Base-by-base conservation (phyloP, 1,140 invertebrate species). In the Heliothis subflexa region DNA sequence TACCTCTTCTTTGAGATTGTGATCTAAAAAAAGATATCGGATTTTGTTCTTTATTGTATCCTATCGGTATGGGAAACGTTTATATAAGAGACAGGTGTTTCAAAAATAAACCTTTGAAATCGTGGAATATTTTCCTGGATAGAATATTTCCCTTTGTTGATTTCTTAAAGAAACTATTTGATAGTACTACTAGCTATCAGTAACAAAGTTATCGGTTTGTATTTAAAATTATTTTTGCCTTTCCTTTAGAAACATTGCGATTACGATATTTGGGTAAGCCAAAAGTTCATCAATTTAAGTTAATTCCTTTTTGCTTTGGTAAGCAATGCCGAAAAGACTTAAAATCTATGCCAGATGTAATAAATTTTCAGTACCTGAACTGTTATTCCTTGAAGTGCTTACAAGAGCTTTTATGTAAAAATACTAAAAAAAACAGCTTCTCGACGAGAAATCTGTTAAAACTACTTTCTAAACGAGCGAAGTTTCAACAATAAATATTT, bases 401-500 rank as follows among this genome's bases (percentile, higher is more conserved):
- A 2, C n/a, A 16, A 54, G n/a, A 54, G 52, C 52, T n/a, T 16
- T 54, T 54, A 16, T 16, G 52, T 54, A 16, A 16, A 40, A 54
- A 16, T n/a, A 54, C 7, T 16, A 9, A 54, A 54, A n/a, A n/a
- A 16, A 16, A 25, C 21, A 2, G 14, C 2, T 54, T 54, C 14
- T 54, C n/a, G n/a, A 54, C 54, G 54, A 55, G 52, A 21, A 55
- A 55, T 21, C 16, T 18, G 54, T 18, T 7, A 5, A 55, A 18
- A 18, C 54, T 55, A 14, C 16, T 55, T 55, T 55, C 54, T 18
- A 21, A 55, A 21, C 54, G 54, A 55, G 54, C 50, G 13, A 52
- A 52, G 14, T 52, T 52, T 52, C 7, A 55, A 55, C 54, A 18
- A 55, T 55, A 55, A 55, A 55, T 21, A 21, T 21, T 55, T 55